A percentile compares a stretch with the other conserved stretches of the same genome.
phyloP scores from a whole-genome alignment of 2,797 vertebrate species.

The Botia almorhae region DNA sequence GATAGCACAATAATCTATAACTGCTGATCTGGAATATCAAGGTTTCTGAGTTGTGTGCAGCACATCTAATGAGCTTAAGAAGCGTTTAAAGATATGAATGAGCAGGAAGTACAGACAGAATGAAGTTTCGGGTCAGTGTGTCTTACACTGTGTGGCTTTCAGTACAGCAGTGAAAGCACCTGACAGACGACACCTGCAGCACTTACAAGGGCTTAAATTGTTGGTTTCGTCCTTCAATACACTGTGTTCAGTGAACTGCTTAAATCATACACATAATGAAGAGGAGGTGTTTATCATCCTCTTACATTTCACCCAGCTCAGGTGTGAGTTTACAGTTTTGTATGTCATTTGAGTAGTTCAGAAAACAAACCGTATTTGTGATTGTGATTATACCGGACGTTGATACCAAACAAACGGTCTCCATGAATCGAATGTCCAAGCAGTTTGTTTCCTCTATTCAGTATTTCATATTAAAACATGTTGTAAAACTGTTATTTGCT shows the following conservation, averaged over 20 bases:
- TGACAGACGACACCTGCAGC: conserved; percentile 1
- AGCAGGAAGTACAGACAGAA: background rate
- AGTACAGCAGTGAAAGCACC: background rate
- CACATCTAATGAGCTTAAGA: background rate
- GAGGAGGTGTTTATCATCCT: background rate
- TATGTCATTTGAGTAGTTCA: background rate
- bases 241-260: background rate
- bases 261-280: background rate
- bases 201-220: background rate
- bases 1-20: background rate
- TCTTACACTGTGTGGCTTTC: background rate
- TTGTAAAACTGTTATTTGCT: too few species aligned
- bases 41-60: background rate
- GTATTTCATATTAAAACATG: too few species aligned
- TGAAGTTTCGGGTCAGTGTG: background rate
- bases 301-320: background rate
- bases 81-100: too few species aligned
- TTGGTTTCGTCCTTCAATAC: background rate
- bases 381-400: background rate
- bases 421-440: too few species aligned
- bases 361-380: too few species aligned
- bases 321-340: background rate
- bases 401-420: too few species aligned
- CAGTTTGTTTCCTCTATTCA: too few species aligned
- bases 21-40: background rate